A percentile compares a stretch with the other conserved stretches of the same genome.
Evolutionary conservation across 1,140 invertebrate species (phyloP).

Genomic region (Bombus consobrinus): DNA sequence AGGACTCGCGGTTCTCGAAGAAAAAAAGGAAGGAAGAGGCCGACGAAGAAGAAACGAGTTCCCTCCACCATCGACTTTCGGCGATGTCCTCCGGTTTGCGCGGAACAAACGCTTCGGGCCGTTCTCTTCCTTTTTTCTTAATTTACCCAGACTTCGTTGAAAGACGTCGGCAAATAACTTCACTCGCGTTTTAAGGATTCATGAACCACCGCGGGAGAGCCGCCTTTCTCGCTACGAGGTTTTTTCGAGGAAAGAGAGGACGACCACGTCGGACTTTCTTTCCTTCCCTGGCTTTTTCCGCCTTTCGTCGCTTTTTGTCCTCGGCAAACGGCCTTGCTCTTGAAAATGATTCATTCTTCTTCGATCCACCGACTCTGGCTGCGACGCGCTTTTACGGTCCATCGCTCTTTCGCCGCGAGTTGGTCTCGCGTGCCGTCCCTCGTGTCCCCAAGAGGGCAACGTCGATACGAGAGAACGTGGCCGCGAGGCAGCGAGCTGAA

Average conservation of each 20-base stretch:
- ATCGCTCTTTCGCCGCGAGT: background rate
- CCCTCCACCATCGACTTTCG: constrained; percentile 23
- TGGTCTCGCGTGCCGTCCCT: background rate
- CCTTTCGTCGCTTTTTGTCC: constrained; percentile 7
- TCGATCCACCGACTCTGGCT: background rate
- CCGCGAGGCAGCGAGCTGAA: background rate
- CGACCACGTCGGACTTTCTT: constrained; percentile 1
- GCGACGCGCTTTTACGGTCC: background rate
- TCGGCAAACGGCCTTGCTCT: constrained; percentile 20
- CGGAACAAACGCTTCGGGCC: constrained; percentile 45
- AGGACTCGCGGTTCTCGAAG: background rate
- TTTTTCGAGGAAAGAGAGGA: background rate
- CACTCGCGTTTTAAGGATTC: constrained; percentile 40
- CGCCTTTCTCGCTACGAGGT: constrained; percentile 8
- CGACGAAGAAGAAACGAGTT: background rate
- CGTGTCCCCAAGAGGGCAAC: background rate
- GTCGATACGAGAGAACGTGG: background rate
- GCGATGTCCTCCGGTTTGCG: constrained; percentile 41
- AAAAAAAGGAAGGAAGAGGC: background rate
- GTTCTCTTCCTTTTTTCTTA: constrained; percentile 36
- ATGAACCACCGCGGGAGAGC: background rate
- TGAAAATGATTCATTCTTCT: constrained; percentile 28
- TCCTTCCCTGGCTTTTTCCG: no score
- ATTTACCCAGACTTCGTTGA: constrained; percentile 47
- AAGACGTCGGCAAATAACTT: constrained; percentile 55